Percentiles rank a stretch among this genome's conserved stretches.
Evolutionary conservation across 2,113 vertebrate species (phyloP).

Genomic region (Lasiurus cinereus): DNA sequence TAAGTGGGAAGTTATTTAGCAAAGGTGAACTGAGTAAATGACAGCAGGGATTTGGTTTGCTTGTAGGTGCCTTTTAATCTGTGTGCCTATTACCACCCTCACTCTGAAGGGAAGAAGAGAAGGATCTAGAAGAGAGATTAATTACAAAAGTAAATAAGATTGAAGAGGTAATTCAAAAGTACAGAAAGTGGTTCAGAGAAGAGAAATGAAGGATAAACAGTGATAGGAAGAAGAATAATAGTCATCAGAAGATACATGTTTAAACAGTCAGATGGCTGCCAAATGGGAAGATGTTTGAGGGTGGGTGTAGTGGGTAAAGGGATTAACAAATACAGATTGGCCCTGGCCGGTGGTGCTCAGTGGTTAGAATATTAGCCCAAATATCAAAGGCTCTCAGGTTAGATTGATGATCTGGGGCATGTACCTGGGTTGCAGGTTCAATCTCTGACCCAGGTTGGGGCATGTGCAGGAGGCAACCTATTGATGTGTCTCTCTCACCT

Average conservation of each 20-base stretch:
- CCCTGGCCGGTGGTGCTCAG: too few relatives aligned
- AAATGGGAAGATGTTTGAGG: neutral
- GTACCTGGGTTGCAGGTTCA: too few relatives aligned
- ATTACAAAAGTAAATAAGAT: neutral
- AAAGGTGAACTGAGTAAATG: neutral
- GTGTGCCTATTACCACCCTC: neutral
- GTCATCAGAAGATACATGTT: neutral
- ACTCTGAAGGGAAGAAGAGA: neutral
- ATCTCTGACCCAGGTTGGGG: too few relatives aligned
- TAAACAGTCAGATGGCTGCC: neutral
- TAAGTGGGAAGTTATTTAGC: too few relatives aligned
- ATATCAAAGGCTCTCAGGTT: too few relatives aligned
- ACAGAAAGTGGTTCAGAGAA: neutral
- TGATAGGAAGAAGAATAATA: neutral
- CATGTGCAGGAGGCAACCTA: too few relatives aligned
- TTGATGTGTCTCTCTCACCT: too few relatives aligned
- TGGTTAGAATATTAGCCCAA: too few relatives aligned
- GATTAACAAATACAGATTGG: neutral
- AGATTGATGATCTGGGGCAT: too few relatives aligned
- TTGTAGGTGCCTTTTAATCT: neutral
- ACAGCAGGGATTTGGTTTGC: neutral
- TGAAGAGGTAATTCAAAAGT: neutral
- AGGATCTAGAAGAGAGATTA: neutral
- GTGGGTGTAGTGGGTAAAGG: neutral
- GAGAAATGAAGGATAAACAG: neutral